Base-by-base conservation (phyloP, 2,888 invertebrate species). In the Nymphalis polychloros region DNA sequence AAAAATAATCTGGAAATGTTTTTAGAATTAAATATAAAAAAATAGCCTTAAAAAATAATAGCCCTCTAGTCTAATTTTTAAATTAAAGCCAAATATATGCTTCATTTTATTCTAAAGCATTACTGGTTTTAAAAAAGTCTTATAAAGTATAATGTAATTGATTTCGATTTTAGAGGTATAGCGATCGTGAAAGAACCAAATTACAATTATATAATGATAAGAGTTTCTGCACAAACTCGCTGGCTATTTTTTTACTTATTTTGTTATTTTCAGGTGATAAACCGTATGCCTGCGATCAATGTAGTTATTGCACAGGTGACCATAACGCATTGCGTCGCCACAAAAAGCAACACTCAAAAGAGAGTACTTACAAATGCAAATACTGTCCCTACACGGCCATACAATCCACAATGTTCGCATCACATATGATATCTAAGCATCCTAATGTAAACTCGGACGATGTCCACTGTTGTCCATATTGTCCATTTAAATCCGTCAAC, bases 321-420 rank as follows among this genome's bases (percentile, higher is more conserved):
- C 97, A 97, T 86, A 97, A 97, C 84, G 95, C 97, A 0, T 90
- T 97, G 74, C 92, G 97, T 31, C 93, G 97, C 2, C 97, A 97
- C 85, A 95, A 95, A 77, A 94, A 95, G 87, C 93, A 94, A 16
- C 97, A 97, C 84, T 94, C 95, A 8, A 96, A 96, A 19, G 94
- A 95, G 61, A 95, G 94, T 77, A 94, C 94, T 0, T 97, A 97
- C 86, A 94, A 95, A 75, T 97, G 97, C 81, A 94, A 95, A 59
- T 94, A 95, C 80, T 97, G 97, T 79, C 93, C 95, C 0, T 97
- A 97, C 84, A 94, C 95, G 16, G 95, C 96, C 76, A 97, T 97
- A 75, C 96, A 97, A 84, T 96, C 97, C 66, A 95, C 95, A 8
- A 94, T 95, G 0, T 96, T 96, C 83, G 95, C 97, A 78, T 92